Evolutionary conservation across 2,888 invertebrate species (phyloP).

Genomic region (Prenolepis imparis): DNA sequence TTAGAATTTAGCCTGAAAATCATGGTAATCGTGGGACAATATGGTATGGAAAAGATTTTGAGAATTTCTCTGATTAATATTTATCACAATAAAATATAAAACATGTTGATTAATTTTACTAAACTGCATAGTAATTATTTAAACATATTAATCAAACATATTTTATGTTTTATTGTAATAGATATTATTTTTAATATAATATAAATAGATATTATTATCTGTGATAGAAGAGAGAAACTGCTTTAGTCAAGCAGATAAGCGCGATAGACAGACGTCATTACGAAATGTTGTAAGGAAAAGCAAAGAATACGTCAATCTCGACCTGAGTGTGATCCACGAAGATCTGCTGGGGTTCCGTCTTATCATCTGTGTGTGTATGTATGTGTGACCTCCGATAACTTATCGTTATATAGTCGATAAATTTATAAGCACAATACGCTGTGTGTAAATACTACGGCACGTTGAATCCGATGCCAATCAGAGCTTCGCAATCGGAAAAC

Average conservation of each 20-base stretch:
- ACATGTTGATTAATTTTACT: too few relatives aligned
- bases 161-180: too few relatives aligned
- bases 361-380: constrained; percentile 52
- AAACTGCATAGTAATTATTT: too few relatives aligned
- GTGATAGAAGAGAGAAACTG: too few relatives aligned
- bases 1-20: too few relatives aligned
- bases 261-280: constrained; percentile 34
- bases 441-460: neutral
- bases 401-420: constrained; percentile 41
- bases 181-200: too few relatives aligned
- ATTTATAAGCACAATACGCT: constrained; percentile 19
- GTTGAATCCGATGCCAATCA: neutral
- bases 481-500: neutral
- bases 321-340: constrained; percentile 43
- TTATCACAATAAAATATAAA: too few relatives aligned
- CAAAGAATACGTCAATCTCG: constrained; percentile 34
- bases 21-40: too few relatives aligned
- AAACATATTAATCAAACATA: too few relatives aligned
- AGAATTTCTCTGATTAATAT: too few relatives aligned
- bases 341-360: constrained; percentile 72
- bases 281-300: constrained; percentile 50
- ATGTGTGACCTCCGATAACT: constrained; percentile 65
- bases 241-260: neutral
- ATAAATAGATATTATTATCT: too few relatives aligned
- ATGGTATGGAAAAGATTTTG: too few relatives aligned